Evolutionary conservation across 2,888 invertebrate genomes (phyloP).

Genomic region (Drosophila stalkeri): DNA sequence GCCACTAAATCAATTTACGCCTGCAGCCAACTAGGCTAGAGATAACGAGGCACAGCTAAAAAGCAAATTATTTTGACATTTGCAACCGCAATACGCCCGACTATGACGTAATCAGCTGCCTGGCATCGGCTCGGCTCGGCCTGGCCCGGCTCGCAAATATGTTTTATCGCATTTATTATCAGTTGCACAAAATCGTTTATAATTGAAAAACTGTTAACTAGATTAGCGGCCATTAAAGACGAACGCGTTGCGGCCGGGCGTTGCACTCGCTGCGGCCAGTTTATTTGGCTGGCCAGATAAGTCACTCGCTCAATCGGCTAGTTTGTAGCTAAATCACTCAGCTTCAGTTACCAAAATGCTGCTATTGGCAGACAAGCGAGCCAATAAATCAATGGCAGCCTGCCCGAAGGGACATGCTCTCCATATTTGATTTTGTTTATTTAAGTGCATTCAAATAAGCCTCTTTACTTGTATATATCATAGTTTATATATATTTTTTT

Average conservation of each 20-base stretch:
- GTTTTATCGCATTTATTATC: conserved; percentile 80
- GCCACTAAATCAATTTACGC: conserved; percentile 74
- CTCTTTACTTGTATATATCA: conserved; percentile 43
- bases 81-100: conserved; percentile 77
- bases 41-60: conserved; percentile 56
- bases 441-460: conserved; percentile 73
- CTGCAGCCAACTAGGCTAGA: conserved; percentile 55
- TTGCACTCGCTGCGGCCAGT: conserved; percentile 46
- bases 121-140: conserved; percentile 41
- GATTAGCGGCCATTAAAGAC: conserved; percentile 76
- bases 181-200: conserved; percentile 76
- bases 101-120: conserved; percentile 63
- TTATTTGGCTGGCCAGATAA: conserved; percentile 26
- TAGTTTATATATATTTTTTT: conserved; percentile 35
- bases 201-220: conserved; percentile 81
- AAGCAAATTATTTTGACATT: conserved; percentile 73
- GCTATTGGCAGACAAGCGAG: conserved; percentile 39
- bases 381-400: conserved; percentile 63
- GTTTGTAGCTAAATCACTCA: conserved; percentile 29
- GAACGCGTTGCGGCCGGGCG: conserved; percentile 54
- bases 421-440: conserved; percentile 66
- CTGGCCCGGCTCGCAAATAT: too few species aligned
- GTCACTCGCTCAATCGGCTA: conserved; percentile 37
- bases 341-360: conserved; percentile 56
- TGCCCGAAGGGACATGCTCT: conserved; percentile 70